Conservation (phyloP, 2,113 vertebrate species). For the Paedocypris sp. region DNA sequence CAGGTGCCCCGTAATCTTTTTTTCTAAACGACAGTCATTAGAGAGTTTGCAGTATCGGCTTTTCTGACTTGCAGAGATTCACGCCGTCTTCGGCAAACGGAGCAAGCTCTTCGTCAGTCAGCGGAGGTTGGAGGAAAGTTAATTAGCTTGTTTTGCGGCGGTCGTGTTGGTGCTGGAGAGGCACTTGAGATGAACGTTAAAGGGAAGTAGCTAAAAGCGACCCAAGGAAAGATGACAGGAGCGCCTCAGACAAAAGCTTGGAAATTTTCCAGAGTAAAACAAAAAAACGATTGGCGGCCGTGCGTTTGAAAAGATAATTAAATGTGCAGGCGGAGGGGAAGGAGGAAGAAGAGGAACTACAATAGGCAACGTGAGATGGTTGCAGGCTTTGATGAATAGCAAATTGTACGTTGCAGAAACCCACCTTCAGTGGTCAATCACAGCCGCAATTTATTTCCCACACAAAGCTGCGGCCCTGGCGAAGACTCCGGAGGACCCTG, state of each 20-base stretch:
- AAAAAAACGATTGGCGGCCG: slow-evolving; percentile 14
- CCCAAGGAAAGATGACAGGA: slow-evolving; percentile 34
- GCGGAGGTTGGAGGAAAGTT: background rate
- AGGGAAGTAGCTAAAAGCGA: background rate
- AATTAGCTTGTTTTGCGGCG: background rate
- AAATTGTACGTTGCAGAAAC: slow-evolving; percentile 61
- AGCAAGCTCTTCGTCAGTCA: slow-evolving; percentile 5
- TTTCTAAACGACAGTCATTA: slow-evolving; percentile 48
- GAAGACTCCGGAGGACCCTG: slow-evolving; percentile 45
- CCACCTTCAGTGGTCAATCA: slow-evolving; percentile 59
- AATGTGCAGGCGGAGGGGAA: background rate
- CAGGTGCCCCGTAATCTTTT: slow-evolving; percentile 48
- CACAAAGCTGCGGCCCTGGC: slow-evolving; percentile 50
- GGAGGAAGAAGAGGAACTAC: background rate
- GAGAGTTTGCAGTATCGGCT: slow-evolving; percentile 45
- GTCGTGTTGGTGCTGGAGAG: background rate
- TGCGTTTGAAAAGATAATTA: slow-evolving; percentile 30
- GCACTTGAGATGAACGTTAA: background rate
- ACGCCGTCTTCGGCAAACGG: slow-evolving; percentile 6
- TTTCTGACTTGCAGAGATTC: slow-evolving; percentile 38
- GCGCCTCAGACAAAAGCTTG: background rate
- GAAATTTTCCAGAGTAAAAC: background rate
- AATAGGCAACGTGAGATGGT: slow-evolving; percentile 31
- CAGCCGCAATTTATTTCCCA: slow-evolving; percentile 54
- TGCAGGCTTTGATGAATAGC: slow-evolving; percentile 54